Conservation (phyloP, 2,797 vertebrate genomes). For the Karalla daura region DNA sequence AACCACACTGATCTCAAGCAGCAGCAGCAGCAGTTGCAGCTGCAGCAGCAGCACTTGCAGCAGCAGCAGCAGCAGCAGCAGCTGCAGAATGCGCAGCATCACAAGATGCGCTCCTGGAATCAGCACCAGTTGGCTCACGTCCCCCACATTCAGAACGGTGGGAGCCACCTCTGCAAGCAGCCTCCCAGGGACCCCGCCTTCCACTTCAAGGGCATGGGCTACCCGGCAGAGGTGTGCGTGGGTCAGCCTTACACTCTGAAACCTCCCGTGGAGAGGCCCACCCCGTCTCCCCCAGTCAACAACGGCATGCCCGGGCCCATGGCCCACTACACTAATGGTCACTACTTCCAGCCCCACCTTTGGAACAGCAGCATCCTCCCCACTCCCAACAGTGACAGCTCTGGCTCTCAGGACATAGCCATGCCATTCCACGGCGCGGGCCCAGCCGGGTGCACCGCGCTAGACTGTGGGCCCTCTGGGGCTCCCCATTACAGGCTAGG, state of each 20-base stretch:
- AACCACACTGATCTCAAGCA: slow-evolving; percentile 92
- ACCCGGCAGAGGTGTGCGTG: slow-evolving; percentile 94
- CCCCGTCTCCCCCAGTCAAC: slow-evolving; percentile 93
- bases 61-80: slow-evolving; percentile 75
- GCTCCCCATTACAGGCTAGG: slow-evolving; percentile 93
- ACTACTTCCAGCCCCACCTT: slow-evolving; percentile 93
- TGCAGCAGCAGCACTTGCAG: slow-evolving; percentile 67
- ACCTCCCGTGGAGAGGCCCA: slow-evolving; percentile 93
- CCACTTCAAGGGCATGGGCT: slow-evolving; percentile 89
- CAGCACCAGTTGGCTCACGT: slow-evolving; percentile 94
- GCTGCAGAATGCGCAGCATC: slow-evolving; percentile 83
- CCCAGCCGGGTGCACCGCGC: slow-evolving; percentile 81
- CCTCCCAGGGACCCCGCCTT: slow-evolving; percentile 88
- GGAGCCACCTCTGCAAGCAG: slow-evolving; percentile 88
- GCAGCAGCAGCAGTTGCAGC: slow-evolving; percentile 79
- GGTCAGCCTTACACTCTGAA: slow-evolving; percentile 95
- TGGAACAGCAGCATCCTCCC: slow-evolving; percentile 99
- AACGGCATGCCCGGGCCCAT: slow-evolving; percentile 90
- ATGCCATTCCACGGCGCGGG: slow-evolving; percentile 92
- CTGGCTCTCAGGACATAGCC: slow-evolving; percentile 96
- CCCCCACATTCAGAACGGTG: slow-evolving; percentile 91
- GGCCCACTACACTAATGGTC: slow-evolving; percentile 92
- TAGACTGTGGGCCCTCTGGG: slow-evolving; percentile 90
- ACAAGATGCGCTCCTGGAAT: slow-evolving; percentile 94
- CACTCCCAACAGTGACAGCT: slow-evolving; percentile 99